phyloP scores from a whole-genome alignment of 2,888 invertebrate genomes.

The Leucophenga maculata region DNA sequence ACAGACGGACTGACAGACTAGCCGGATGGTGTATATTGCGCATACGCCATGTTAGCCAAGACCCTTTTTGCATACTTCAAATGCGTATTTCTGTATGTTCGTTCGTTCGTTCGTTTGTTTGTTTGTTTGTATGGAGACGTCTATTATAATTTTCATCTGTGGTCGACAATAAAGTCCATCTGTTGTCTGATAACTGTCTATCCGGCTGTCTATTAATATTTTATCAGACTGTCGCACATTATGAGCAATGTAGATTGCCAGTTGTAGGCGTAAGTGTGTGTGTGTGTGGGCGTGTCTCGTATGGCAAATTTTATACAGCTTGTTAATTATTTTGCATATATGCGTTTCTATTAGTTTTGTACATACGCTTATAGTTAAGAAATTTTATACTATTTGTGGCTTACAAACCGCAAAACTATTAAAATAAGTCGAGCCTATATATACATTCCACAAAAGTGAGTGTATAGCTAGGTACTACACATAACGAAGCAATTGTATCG shows the following conservation, averaged over 20 bases:
- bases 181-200: constrained; percentile 70
- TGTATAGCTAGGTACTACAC: constrained; percentile 30
- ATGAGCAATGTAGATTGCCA: constrained; percentile 4
- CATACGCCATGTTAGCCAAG: constrained; percentile 2
- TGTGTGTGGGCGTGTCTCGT: constrained; percentile 15
- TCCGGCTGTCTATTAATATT: constrained; percentile 70
- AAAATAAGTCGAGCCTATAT: constrained; percentile 55
- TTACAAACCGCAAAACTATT: constrained; percentile 62
- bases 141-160: constrained; percentile 65
- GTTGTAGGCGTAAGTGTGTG: constrained; percentile 1
- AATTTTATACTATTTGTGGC: constrained; percentile 57
- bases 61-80: neutral
- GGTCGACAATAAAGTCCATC: constrained; percentile 70
- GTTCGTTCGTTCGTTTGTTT: constrained; percentile 46
- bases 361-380: neutral
- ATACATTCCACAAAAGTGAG: constrained; percentile 14
- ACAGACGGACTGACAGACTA: neutral
- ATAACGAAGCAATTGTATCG: neutral
- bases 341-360: constrained; percentile 45
- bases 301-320: constrained; percentile 10
- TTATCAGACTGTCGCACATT: constrained; percentile 61
- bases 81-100: constrained; percentile 28
- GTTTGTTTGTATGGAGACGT: constrained; percentile 52
- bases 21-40: neutral
- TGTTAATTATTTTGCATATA: constrained; percentile 66